Conservation (phyloP, 2,888 invertebrate genomes). For the Fragum sueziense region DNA sequence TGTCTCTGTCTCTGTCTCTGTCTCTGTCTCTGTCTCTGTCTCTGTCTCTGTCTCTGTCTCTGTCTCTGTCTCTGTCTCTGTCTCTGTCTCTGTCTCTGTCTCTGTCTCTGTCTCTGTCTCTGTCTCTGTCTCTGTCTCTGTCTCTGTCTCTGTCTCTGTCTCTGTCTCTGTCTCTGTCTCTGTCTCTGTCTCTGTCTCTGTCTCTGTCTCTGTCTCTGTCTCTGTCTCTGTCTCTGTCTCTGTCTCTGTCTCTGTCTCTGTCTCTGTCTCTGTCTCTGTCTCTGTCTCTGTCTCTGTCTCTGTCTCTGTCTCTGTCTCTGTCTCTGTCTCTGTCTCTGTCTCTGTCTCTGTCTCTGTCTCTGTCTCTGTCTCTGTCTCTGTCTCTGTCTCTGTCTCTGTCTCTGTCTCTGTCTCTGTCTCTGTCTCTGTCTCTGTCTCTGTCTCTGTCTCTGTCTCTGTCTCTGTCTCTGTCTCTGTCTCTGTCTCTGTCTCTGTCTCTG, state of each 20-base stretch:
- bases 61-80: slow-evolving; percentile 14
- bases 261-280: slow-evolving; percentile 18
- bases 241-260: slow-evolving; percentile 14
- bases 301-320: slow-evolving; percentile 32
- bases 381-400: slow-evolving; percentile 7
- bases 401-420: background rate
- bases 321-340: slow-evolving; percentile 17
- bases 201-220: slow-evolving; percentile 11
- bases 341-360: background rate
- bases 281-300: slow-evolving; percentile 8
- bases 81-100: slow-evolving; percentile 30
- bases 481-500: background rate
- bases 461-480: slow-evolving; percentile 27
- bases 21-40: background rate
- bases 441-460: slow-evolving; percentile 2
- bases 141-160: slow-evolving; percentile 6
- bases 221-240: slow-evolving; percentile 16
- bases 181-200: slow-evolving; percentile 14
- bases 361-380: slow-evolving; percentile 17
- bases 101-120: slow-evolving; percentile 8
- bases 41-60: slow-evolving; percentile 16
- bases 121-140: slow-evolving; percentile 16
- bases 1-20: slow-evolving; percentile 32
- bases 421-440: slow-evolving; percentile 1
- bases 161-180: slow-evolving; percentile 30